These are phyloP conservation scores for Nothocercus nigrocapillus DNA, from an alignment of 2,113 vertebrate genomes.

Conservation along the genomic window DNA sequence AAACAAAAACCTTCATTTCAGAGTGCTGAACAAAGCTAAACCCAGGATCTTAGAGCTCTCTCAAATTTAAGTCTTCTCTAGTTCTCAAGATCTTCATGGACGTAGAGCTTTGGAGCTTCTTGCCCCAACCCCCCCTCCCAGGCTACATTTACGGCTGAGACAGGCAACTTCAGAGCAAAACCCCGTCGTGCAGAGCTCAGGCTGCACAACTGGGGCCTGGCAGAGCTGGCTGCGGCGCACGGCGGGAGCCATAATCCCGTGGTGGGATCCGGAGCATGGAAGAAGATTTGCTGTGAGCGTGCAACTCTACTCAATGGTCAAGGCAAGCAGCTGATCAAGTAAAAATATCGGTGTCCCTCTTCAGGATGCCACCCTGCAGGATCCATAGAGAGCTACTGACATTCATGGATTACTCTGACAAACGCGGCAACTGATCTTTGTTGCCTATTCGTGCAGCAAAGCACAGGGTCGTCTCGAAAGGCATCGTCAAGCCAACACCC, in stretches of 20 bases:
- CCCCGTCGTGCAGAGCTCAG: rapidly evolving
- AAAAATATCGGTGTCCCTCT: not conserved
- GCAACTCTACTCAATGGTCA: not conserved
- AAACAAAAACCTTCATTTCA: not conserved
- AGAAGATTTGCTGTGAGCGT: not conserved
- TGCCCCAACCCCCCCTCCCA: not conserved
- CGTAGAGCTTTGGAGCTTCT: not conserved
- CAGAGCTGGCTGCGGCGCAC: rapidly evolving
- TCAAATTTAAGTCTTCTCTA: not conserved
- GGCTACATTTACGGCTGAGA: rapidly evolving
- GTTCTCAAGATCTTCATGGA: not conserved
- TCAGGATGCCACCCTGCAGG: not conserved
- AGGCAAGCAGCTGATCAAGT: not conserved
- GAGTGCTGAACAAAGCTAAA: not conserved
- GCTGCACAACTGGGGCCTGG: not conserved
- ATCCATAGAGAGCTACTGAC: not conserved
- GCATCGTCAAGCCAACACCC: not conserved
- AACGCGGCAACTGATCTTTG: not conserved
- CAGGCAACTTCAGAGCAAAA: not conserved
- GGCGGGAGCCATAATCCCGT: not conserved
- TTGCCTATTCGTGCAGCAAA: not conserved
- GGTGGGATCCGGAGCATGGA: not conserved
- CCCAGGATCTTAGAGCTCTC: not conserved
- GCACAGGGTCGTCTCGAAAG: not conserved
- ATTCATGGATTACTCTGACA: not conserved